Evolutionary conservation across 1,140 invertebrate genomes (phyloP).

Genomic region (Oncopodura yosiiana): DNA sequence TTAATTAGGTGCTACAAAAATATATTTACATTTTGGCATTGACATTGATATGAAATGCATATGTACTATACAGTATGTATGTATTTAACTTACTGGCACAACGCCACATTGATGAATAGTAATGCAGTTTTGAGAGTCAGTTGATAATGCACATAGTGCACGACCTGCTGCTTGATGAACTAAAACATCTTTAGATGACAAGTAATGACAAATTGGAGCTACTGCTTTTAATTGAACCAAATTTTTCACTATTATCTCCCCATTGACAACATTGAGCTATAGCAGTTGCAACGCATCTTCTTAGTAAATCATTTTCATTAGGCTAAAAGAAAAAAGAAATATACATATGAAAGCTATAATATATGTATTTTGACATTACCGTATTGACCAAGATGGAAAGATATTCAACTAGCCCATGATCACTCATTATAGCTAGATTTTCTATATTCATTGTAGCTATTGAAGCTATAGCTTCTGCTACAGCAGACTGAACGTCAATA

Average conservation of each 20-base stretch:
- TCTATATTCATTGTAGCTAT: slow-evolving; percentile 63
- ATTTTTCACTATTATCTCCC: slow-evolving; percentile 73
- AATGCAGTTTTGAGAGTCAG: slow-evolving; percentile 84
- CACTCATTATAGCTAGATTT: slow-evolving; percentile 89
- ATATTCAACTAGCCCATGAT: slow-evolving; percentile 82
- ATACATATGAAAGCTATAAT: neutral
- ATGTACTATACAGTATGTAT: neutral
- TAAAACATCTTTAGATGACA: slow-evolving; percentile 52
- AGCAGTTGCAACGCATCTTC: slow-evolving; percentile 75
- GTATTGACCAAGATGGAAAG: slow-evolving; percentile 65
- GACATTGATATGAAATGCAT: neutral
- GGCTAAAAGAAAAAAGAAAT: slow-evolving; percentile 7
- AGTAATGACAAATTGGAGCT: slow-evolving; percentile 48
- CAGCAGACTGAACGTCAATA: slow-evolving; percentile 66
- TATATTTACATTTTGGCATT: neutral
- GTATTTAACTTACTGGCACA: slow-evolving; percentile 50
- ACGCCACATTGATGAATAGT: slow-evolving; percentile 77
- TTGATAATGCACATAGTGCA: slow-evolving; percentile 77
- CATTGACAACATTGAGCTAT: slow-evolving; percentile 81
- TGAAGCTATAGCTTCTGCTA: slow-evolving; percentile 78
- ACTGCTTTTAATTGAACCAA: slow-evolving; percentile 75
- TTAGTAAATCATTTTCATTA: slow-evolving; percentile 60
- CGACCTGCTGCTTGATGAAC: slow-evolving; percentile 78
- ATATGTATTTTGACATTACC: slow-evolving; percentile 39
- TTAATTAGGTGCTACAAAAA: slow-evolving; percentile 62